A percentile compares a stretch with the other conserved stretches of the same genome.
Evolutionary conservation across 2,113 vertebrate species (phyloP).

Genomic region (Phrynocephalus versicolor): DNA sequence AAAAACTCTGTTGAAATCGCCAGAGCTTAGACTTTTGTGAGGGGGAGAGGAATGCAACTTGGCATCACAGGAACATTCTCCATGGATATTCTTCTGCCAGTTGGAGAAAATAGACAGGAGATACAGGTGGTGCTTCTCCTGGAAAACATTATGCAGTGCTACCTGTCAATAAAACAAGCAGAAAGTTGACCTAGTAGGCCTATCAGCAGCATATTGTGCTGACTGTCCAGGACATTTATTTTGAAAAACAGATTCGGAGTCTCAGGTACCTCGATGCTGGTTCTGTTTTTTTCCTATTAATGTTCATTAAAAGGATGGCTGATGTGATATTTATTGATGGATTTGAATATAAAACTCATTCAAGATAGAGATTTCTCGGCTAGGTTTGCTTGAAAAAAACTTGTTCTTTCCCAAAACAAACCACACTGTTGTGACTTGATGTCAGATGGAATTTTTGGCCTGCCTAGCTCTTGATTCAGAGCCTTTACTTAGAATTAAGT

Average conservation of each 20-base stretch:
- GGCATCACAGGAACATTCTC: constrained; percentile 27
- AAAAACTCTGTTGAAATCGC: neutral
- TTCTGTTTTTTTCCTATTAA: too few species aligned
- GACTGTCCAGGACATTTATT: constrained; percentile 27
- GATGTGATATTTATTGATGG: too few species aligned
- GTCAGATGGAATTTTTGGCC: neutral
- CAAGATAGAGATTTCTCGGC: neutral
- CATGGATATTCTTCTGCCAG: constrained; percentile 38
- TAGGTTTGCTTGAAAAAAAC: constrained; percentile 33
- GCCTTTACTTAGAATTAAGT: neutral
- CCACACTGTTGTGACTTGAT: neutral
- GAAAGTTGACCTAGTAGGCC: neutral
- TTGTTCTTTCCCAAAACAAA: neutral
- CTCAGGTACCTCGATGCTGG: neutral
- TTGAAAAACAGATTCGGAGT: constrained; percentile 27
- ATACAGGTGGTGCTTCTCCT: constrained; percentile 59
- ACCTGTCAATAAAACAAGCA: constrained; percentile 26
- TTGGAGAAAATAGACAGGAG: constrained; percentile 47
- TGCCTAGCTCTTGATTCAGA: neutral
- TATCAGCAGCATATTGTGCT: neutral
- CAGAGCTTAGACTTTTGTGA: neutral
- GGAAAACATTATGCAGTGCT: constrained; percentile 35
- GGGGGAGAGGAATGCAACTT: constrained; percentile 25
- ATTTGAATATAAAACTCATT: too few species aligned
- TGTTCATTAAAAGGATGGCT: too few species aligned